Evolutionary conservation across 2,888 invertebrate genomes (phyloP).

Genomic region (Sphaerophoria rueppellii): DNA sequence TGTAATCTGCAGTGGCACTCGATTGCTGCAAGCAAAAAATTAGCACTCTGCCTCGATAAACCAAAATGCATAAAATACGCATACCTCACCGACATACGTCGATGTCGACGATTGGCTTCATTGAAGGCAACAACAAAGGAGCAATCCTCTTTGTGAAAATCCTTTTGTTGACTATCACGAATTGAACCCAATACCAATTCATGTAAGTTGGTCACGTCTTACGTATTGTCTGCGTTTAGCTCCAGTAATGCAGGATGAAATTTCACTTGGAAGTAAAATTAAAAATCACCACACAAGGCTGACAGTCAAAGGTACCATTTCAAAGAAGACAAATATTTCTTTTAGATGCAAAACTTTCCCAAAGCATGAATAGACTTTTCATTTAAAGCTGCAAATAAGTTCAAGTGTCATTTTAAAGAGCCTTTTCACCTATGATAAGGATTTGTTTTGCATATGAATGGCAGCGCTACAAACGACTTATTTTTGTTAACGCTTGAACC

Average conservation of each 20-base stretch:
- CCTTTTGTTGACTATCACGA: slow-evolving; percentile 29
- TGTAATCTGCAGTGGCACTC: slow-evolving; percentile 11
- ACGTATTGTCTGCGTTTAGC: slow-evolving; percentile 24
- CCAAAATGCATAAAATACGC: slow-evolving; percentile 15
- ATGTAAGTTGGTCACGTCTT: slow-evolving; percentile 63
- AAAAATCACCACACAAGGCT: slow-evolving; percentile 1
- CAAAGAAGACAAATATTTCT: slow-evolving; percentile 45
- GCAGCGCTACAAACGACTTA: too few relatives aligned
- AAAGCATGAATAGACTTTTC: slow-evolving; percentile 11
- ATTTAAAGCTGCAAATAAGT: background rate
- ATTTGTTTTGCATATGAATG: slow-evolving; percentile 1
- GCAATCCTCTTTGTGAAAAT: background rate
- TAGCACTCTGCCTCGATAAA: background rate
- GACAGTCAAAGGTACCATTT: slow-evolving; percentile 37
- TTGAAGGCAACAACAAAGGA: background rate
- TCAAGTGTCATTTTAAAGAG: slow-evolving; percentile 41
- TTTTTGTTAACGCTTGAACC: too few relatives aligned
- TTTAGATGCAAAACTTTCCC: slow-evolving; percentile 21
- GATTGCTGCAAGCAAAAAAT: slow-evolving; percentile 4
- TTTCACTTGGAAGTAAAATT: slow-evolving; percentile 53
- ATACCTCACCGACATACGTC: background rate
- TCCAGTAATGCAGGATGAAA: slow-evolving; percentile 28
- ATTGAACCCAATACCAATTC: slow-evolving; percentile 61
- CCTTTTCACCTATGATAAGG: background rate
- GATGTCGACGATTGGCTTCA: slow-evolving; percentile 3